Percentiles rank a stretch among this genome's conserved stretches.
These are phyloP conservation scores for Phocides pigmalion DNA, from an alignment of 1,140 invertebrate species.

Conservation along the genomic window DNA sequence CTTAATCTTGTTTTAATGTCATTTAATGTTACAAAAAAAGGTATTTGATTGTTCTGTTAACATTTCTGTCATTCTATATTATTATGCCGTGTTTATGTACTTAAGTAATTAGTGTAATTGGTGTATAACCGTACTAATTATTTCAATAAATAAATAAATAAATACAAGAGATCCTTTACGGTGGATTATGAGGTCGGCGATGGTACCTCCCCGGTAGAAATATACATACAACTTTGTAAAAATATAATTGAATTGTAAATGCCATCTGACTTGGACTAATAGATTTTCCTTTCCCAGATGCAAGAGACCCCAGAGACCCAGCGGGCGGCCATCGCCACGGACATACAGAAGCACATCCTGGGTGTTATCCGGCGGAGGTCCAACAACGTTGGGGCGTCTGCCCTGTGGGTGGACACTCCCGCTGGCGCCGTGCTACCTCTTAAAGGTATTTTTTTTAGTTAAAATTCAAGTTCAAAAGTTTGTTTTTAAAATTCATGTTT, in stretches of 20 bases:
- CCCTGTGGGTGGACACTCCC: constrained; percentile 91
- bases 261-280: not conserved
- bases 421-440: constrained; percentile 89
- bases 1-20: too few species aligned
- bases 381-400: constrained; percentile 94
- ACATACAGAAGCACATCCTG: constrained; percentile 92
- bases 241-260: not conserved
- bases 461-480: not conserved
- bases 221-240: too few species aligned
- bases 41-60: too few species aligned
- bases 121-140: too few species aligned
- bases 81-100: too few species aligned
- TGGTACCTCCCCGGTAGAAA: too few species aligned
- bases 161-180: too few species aligned
- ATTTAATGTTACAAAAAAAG: too few species aligned
- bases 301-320: constrained; percentile 89
- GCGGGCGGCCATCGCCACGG: constrained; percentile 85
- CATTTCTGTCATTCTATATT: too few species aligned
- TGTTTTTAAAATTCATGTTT: not conserved
- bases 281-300: constrained; percentile 66
- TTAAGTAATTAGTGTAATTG: too few species aligned
- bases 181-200: too few species aligned
- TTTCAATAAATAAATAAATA: too few species aligned
- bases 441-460: constrained; percentile 50
- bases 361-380: constrained; percentile 91